Conservation (phyloP, 92 coral and sea anemone species). For the Umimayanthus kanabou region DNA sequence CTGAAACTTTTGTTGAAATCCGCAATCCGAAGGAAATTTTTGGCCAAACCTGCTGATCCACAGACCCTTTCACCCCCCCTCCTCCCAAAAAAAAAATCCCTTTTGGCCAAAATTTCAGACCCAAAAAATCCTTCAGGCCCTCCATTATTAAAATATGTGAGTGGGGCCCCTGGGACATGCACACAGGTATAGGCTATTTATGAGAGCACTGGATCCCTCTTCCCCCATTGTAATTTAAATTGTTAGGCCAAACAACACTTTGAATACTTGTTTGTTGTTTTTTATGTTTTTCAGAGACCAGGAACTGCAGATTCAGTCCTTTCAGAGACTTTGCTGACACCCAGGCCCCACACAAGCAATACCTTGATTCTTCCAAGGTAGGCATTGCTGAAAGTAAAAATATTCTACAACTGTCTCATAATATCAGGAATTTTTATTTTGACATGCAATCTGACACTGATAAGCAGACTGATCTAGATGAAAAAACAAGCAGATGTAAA, state of each 20-base stretch:
- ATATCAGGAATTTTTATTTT: not conserved
- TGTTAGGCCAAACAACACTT: not conserved
- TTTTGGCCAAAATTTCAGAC: too few relatives aligned
- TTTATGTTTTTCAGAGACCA: slow-evolving; percentile 72
- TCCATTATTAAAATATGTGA: too few relatives aligned
- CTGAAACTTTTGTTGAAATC: too few relatives aligned
- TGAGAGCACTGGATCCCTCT: not conserved
- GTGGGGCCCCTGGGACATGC: too few relatives aligned
- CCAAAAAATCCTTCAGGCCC: too few relatives aligned
- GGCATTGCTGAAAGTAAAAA: not conserved
- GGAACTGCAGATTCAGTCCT: slow-evolving; percentile 97
- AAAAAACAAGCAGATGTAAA: not conserved
- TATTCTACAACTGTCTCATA: not conserved
- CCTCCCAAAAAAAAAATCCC: too few relatives aligned
- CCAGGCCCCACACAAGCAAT: slow-evolving; percentile 92
- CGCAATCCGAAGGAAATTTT: too few relatives aligned
- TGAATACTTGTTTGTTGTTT: not conserved
- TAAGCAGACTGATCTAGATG: not conserved
- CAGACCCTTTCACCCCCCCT: too few relatives aligned
- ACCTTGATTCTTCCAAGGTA: slow-evolving; percentile 93
- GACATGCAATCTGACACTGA: not conserved
- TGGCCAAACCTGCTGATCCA: too few relatives aligned
- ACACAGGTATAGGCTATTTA: too few relatives aligned
- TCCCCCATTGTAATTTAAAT: not conserved
- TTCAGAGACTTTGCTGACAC: slow-evolving; percentile 79